A percentile compares a stretch with the other conserved stretches of the same genome.
Conservation (phyloP, 2,888 invertebrate genomes). For the Malthinus flaveolus region DNA sequence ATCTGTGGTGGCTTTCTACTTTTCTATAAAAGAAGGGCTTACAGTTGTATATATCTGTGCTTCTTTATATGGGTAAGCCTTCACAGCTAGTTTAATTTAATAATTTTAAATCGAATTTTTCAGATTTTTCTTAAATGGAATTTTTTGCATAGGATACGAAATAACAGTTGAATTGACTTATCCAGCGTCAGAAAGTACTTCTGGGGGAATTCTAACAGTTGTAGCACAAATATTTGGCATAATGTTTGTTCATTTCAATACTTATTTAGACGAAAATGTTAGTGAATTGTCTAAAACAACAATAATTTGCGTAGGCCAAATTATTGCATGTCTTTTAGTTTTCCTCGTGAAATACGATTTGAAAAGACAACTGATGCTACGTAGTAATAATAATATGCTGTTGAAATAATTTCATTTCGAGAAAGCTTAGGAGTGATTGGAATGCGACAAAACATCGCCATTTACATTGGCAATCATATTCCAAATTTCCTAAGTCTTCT, state of each 20-base stretch:
- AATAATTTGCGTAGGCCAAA: not conserved
- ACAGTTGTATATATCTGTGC: conserved; percentile 80
- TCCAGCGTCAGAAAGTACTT: not conserved
- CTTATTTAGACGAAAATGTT: not conserved
- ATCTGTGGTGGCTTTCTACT: conserved; percentile 56
- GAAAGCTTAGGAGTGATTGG: no score
- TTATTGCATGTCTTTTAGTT: not conserved
- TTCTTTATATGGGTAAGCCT: conserved; percentile 76
- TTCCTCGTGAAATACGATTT: not conserved
- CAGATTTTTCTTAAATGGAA: not conserved
- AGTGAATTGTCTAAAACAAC: not conserved
- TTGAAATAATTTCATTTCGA: no score
- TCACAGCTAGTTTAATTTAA: not conserved
- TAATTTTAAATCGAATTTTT: not conserved
- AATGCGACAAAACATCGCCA: no score
- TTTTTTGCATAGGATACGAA: not conserved
- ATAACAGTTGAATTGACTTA: conserved; percentile 3
- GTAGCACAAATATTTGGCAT: conserved; percentile 4
- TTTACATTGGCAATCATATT: no score
- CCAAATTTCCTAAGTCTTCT: no score
- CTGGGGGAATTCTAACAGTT: not conserved
- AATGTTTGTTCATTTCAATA: not conserved
- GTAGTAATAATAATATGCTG: no score
- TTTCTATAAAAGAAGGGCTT: conserved; percentile 77
- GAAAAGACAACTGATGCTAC: not conserved